Evolutionary conservation across 2,888 invertebrate genomes (phyloP), one percentile per base, ranked within the genome.

Genomic region (Ceratothoa steindachneri): DNA sequence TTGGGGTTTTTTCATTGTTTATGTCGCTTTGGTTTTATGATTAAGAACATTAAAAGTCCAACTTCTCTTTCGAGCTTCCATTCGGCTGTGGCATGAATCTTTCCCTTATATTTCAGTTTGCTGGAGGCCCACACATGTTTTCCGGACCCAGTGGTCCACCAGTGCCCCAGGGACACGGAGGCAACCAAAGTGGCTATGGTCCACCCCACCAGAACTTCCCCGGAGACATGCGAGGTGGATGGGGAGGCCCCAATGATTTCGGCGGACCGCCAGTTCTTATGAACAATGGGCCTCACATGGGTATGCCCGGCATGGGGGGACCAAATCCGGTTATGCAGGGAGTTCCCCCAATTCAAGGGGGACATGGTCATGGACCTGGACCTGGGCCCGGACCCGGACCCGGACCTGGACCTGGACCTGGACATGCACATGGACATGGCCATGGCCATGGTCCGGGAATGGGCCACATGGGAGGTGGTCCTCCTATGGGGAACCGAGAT

Each of bases 181-280:
- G 22, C 24, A 60, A 60, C 27, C 60, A n/a, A 24, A 15, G 41
- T 41, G 60, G 60, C 27, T 60, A 22, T 24, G 27, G 19, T 60
- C 3, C 60, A 22, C 60, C 60, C 60, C 60, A n/a, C 12, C 60
- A 60, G 24, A 24, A 24, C 12, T 60, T 24, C 22, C 60, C 60
- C n/a, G 60, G 60, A 24, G 60, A 60, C 24, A 60, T 60, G 60
- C n/a, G 60, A 24, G 60, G 60, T 22, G 60, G 60, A 12, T 60
- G 60, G 60, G 60, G 60, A 22, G 60, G 60, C 60, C 60, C 60
- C 19, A 24, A n/a, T 60, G 60, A 60, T 24, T 60, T 60, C 24
- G 22, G 60, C 24, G 60, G 60, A 3, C 60, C 60, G 1, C 60
- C 60, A 24, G 60, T 60, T n/a, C 22, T 60, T 1, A 60, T 60